Conservation (phyloP, 2,113 vertebrate genomes). For the Harpagus bidentatus region DNA sequence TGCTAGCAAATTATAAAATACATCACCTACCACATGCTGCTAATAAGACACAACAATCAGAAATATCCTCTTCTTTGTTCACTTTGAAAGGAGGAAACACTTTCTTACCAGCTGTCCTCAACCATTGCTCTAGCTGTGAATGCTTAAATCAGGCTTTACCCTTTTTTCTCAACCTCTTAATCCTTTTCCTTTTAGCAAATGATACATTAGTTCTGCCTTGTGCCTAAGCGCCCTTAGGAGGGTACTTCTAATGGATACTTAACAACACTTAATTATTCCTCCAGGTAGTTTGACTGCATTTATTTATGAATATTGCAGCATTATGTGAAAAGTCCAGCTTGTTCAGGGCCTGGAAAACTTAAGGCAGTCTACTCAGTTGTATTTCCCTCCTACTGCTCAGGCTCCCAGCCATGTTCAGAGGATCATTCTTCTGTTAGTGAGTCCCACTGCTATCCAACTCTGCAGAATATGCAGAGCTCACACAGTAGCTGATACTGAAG, state of each 20-base stretch:
- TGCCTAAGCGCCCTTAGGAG: neutral
- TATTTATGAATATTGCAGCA: neutral
- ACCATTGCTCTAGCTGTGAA: neutral
- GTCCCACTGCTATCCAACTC: neutral
- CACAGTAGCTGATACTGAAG: neutral
- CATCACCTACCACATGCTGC: neutral
- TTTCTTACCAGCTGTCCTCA: neutral
- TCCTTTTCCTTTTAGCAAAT: neutral
- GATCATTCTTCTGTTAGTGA: neutral
- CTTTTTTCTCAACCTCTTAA: neutral
- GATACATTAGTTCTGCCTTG: neutral
- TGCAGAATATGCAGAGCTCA: neutral
- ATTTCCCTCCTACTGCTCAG: neutral
- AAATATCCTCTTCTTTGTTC: neutral
- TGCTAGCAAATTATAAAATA: neutral
- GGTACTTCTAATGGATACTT: neutral
- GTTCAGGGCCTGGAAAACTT: neutral
- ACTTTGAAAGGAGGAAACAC: neutral
- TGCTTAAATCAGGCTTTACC: neutral
- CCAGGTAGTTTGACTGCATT: neutral
- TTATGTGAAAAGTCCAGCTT: neutral
- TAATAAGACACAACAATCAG: neutral
- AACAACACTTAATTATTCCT: neutral
- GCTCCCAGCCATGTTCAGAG: neutral
- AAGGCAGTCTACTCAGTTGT: neutral